phyloP scores from a whole-genome alignment of 2,113 vertebrate genomes.

The Callopanchax toddi region DNA sequence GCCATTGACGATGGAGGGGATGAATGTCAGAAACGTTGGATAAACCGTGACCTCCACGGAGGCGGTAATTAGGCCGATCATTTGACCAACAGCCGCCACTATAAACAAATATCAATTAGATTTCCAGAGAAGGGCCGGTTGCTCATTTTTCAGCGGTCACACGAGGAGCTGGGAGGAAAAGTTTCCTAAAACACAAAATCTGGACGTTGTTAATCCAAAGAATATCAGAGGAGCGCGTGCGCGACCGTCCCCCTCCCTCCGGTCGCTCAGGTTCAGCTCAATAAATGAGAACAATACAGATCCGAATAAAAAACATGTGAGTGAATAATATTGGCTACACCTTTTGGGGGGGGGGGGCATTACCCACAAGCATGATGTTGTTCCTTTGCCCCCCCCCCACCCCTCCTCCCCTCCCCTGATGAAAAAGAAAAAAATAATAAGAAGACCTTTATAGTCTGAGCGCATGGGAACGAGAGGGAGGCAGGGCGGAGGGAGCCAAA shows the following conservation, averaged over 20 bases:
- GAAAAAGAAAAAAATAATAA: constrained; percentile 41
- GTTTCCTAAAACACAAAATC: background rate
- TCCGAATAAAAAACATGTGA: constrained; percentile 20
- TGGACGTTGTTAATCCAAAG: background rate
- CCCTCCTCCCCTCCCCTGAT: constrained; percentile 52
- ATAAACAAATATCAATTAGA: constrained; percentile 51
- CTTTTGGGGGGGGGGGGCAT: constrained; percentile 44
- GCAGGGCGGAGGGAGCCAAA: constrained; percentile 19
- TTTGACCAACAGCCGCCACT: constrained; percentile 32
- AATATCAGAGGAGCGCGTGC: constrained; percentile 32
- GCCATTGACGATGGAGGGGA: constrained; percentile 21
- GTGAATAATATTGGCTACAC: constrained; percentile 14
- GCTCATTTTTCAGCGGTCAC: constrained; percentile 9
- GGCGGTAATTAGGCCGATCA: constrained; percentile 40
- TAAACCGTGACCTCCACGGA: constrained; percentile 49
- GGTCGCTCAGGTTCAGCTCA: constrained; percentile 53
- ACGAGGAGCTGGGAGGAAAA: background rate
- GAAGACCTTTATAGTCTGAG: constrained; percentile 40
- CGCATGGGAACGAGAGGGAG: constrained; percentile 47
- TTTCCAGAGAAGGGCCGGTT: constrained; percentile 17
- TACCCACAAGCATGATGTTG: constrained; percentile 48
- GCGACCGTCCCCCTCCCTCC: background rate
- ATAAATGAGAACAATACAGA: constrained; percentile 56
- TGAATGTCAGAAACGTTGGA: constrained; percentile 45
- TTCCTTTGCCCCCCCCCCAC: constrained; percentile 34